These are phyloP conservation scores for Pharmacophagus antenor DNA, from an alignment of 2,888 invertebrate genomes.

Conservation along the genomic window DNA sequence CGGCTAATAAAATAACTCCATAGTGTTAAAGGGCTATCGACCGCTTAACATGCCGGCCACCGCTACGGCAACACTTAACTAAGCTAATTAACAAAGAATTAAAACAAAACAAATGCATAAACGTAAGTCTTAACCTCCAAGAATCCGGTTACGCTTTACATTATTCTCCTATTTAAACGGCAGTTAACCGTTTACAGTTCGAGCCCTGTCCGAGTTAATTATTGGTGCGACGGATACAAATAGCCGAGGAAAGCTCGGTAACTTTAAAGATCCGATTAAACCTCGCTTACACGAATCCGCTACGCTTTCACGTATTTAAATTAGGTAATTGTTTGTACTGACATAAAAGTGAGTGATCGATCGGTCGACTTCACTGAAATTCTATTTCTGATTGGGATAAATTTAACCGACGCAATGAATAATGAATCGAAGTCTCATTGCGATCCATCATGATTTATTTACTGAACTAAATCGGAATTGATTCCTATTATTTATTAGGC, in stretches of 20 bases:
- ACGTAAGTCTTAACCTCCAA: constrained; percentile 59
- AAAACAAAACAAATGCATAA: constrained; percentile 48
- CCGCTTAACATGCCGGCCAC: constrained; percentile 24
- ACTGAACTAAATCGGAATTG: constrained; percentile 18
- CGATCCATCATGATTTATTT: constrained; percentile 31
- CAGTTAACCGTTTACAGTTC: constrained; percentile 63
- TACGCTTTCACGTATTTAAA: constrained; percentile 75
- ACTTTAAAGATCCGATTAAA: constrained; percentile 66
- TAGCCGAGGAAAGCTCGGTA: constrained; percentile 62
- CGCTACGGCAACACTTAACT: constrained; percentile 41
- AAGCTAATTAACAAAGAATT: constrained; percentile 52
- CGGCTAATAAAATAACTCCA: constrained; percentile 41
- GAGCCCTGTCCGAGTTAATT: constrained; percentile 63
- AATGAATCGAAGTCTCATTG: constrained; percentile 28
- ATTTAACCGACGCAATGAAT: constrained; percentile 26
- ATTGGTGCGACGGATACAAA: constrained; percentile 71
- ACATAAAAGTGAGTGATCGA: constrained; percentile 25
- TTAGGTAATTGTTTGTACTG: constrained; percentile 64
- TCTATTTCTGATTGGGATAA: constrained; percentile 29
- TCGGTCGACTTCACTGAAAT: constrained; percentile 23
- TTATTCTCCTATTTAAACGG: constrained; percentile 66
- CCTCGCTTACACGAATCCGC: constrained; percentile 66
- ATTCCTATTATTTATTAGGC: constrained; percentile 26
- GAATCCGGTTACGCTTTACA: constrained; percentile 56
- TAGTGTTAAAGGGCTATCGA: constrained; percentile 25